These are phyloP conservation scores for Diorhabda carinulata DNA, from an alignment of 1,140 invertebrate genomes.

Conservation along the genomic window DNA sequence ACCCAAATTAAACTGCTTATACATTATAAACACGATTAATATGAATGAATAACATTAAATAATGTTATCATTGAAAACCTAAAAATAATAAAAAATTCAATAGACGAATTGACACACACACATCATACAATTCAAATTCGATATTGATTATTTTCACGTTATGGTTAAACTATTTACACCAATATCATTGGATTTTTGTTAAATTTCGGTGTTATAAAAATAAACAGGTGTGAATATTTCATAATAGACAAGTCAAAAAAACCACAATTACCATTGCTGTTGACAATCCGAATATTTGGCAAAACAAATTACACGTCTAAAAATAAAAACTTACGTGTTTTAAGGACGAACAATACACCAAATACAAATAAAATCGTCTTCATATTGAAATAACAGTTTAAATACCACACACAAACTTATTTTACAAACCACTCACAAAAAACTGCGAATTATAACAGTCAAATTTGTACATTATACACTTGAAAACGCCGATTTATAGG, in stretches of 20 bases:
- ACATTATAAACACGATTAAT: too few species aligned
- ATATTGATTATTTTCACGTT: too few species aligned
- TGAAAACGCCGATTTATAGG: constrained; percentile 17
- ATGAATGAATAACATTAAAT: too few species aligned
- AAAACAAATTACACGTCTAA: constrained; percentile 12
- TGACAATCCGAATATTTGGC: constrained; percentile 13
- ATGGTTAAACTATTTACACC: too few species aligned
- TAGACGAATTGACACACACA: too few species aligned
- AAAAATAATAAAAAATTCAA: too few species aligned
- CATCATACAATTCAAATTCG: too few species aligned
- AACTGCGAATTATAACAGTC: not conserved
- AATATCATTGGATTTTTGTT: too few species aligned
- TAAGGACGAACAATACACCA: constrained; percentile 10
- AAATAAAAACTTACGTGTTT: constrained; percentile 24
- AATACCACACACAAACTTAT: not conserved
- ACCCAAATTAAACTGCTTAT: too few species aligned
- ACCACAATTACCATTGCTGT: not conserved
- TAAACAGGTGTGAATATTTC: not conserved
- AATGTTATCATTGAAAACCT: too few species aligned
- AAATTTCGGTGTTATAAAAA: too few species aligned
- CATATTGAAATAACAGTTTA: constrained; percentile 10
- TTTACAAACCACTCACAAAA: not conserved
- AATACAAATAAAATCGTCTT: constrained; percentile 5
- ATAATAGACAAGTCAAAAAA: not conserved
- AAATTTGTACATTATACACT: not conserved